These are phyloP conservation scores for Craniophora ligustri DNA, from an alignment of 2,888 invertebrate genomes.

Conservation along the genomic window DNA sequence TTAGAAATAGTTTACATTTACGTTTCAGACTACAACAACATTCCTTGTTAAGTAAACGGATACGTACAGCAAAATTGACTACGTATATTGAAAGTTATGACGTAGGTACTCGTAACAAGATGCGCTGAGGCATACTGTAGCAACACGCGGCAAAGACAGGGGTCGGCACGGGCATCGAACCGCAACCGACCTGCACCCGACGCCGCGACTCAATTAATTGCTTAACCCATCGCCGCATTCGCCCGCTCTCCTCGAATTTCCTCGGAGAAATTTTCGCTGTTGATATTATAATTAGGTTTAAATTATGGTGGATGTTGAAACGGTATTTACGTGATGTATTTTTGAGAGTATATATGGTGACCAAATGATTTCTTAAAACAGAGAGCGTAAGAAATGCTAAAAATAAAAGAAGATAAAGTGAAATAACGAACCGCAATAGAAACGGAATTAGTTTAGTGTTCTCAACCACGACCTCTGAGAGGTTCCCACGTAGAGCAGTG, in stretches of 20 bases:
- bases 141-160: constrained; percentile 59
- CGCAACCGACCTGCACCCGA: constrained; percentile 65
- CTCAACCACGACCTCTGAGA: too few species aligned
- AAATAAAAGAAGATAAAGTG: too few species aligned
- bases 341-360: not conserved
- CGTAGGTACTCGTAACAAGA: constrained; percentile 47
- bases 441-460: too few species aligned
- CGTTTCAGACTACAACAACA: too few species aligned
- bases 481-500: too few species aligned
- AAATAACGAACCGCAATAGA: too few species aligned
- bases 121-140: constrained; percentile 48
- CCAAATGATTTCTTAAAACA: too few species aligned
- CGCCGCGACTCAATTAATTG: constrained; percentile 63
- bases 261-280: constrained; percentile 40
- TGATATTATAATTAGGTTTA: constrained; percentile 46
- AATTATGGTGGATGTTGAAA: constrained; percentile 32
- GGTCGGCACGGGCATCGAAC: constrained; percentile 63
- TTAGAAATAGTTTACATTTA: too few species aligned
- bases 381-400: too few species aligned
- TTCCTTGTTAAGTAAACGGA: too few species aligned
- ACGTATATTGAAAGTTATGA: constrained; percentile 33
- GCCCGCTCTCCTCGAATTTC: constrained; percentile 39
- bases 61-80: too few species aligned
- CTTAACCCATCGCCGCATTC: constrained; percentile 47
- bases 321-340: not conserved